phyloP scores from a whole-genome alignment of 2,888 invertebrate species.

The Barypeithes pellucidus region DNA sequence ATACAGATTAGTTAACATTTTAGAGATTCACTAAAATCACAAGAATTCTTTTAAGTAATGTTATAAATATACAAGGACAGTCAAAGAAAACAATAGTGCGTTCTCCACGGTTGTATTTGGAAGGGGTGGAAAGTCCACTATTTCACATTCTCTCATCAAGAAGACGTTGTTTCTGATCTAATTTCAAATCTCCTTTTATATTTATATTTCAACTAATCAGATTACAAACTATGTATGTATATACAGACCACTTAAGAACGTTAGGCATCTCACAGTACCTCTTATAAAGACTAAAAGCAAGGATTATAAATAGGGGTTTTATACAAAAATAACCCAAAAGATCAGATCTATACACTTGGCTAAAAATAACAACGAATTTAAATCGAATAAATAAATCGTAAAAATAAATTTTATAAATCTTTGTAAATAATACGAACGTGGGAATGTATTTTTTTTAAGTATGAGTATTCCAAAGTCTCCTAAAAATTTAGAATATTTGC shows the following conservation, averaged over 20 bases:
- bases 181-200: slow-evolving; percentile 17
- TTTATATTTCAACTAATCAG: slow-evolving; percentile 17
- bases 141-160: no score
- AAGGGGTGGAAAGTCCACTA: no score
- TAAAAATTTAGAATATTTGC: slow-evolving; percentile 46
- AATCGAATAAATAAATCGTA: slow-evolving; percentile 6
- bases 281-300: slow-evolving; percentile 14
- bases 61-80: slow-evolving; percentile 27
- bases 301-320: slow-evolving; percentile 10
- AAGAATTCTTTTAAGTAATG: slow-evolving; percentile 38
- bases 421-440: slow-evolving; percentile 33
- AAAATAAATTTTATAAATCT: slow-evolving; percentile 13
- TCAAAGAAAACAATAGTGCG: not conserved
- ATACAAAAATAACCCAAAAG: not conserved
- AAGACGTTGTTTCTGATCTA: no score
- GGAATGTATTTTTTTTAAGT: slow-evolving; percentile 37
- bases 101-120: not conserved
- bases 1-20: slow-evolving; percentile 50
- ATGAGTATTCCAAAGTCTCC: slow-evolving; percentile 35
- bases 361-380: slow-evolving; percentile 1
- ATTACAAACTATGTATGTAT: slow-evolving; percentile 30
- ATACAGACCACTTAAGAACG: slow-evolving; percentile 19
- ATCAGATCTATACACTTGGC: slow-evolving; percentile 5
- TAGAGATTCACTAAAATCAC: slow-evolving; percentile 54
- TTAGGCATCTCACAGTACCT: slow-evolving; percentile 17